phyloP scores from a whole-genome alignment of 2,888 invertebrate species.

The Sisyra terminalis region DNA sequence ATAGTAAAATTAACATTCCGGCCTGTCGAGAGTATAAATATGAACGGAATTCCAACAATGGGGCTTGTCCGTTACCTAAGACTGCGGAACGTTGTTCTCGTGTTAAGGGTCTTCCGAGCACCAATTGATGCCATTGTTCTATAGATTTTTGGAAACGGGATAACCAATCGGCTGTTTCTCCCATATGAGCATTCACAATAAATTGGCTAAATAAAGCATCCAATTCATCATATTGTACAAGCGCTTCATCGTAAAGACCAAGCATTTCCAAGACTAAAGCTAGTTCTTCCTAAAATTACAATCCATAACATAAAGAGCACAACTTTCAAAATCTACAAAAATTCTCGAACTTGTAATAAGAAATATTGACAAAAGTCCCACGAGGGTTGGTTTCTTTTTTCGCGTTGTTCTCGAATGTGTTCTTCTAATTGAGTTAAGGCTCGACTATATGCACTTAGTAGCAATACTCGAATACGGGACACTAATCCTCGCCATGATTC shows the following conservation, averaged over 20 bases:
- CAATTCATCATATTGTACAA: constrained; percentile 93
- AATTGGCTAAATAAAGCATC: constrained; percentile 95
- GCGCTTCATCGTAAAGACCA: constrained; percentile 80
- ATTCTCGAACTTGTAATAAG: constrained; percentile 54
- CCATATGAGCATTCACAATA: constrained; percentile 81
- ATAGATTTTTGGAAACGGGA: constrained; percentile 62
- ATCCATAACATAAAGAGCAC: constrained; percentile 4
- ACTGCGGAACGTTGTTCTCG: constrained; percentile 67
- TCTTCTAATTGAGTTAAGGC: constrained; percentile 79
- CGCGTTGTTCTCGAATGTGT: constrained; percentile 74
- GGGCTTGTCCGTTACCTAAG: constrained; percentile 46
- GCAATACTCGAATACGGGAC: constrained; percentile 62
- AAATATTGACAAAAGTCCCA: constrained; percentile 96
- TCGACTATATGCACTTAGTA: constrained; percentile 74
- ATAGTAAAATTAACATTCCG: constrained; percentile 57
- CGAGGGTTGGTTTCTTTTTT: constrained; percentile 72
- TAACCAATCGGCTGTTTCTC: constrained; percentile 77
- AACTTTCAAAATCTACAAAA: not conserved
- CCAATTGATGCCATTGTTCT: constrained; percentile 72
- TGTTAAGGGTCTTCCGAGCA: constrained; percentile 34
- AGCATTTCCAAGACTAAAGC: constrained; percentile 91
- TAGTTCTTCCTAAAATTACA: constrained; percentile 67
- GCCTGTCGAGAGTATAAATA: constrained; percentile 89
- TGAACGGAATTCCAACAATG: constrained; percentile 78
- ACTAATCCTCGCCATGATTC: constrained; percentile 84